A percentile compares a stretch with the other conserved stretches of the same genome.
These are phyloP conservation scores for Podocnemis expansa DNA, from an alignment of 2,113 vertebrate genomes.

Conservation along the genomic window DNA sequence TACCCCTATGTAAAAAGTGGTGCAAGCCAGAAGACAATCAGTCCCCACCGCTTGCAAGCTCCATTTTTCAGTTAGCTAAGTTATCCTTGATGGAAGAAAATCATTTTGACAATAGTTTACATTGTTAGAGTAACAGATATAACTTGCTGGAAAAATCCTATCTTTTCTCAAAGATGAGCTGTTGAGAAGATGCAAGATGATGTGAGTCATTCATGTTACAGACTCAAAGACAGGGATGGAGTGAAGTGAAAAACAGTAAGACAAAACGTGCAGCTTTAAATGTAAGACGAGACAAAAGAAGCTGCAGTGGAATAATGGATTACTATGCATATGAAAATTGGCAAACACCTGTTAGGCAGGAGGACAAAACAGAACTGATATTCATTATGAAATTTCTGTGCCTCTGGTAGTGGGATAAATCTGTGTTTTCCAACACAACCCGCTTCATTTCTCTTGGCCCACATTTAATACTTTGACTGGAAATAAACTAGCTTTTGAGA, in stretches of 20 bases:
- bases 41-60: not conserved
- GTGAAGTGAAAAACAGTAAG: not conserved
- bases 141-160: not conserved
- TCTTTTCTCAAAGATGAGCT: not conserved
- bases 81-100: not conserved
- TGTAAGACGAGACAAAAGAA: not conserved
- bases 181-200: not conserved
- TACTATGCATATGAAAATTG: not conserved
- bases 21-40: no score
- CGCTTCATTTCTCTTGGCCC: not conserved
- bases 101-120: not conserved
- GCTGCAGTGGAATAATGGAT: not conserved
- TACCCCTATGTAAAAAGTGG: not conserved
- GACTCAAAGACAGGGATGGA: not conserved
- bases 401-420: not conserved
- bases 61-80: rapidly evolving
- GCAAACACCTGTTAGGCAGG: not conserved
- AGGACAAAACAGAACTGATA: not conserved
- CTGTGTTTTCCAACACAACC: not conserved
- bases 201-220: not conserved
- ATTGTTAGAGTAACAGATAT: not conserved
- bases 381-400: not conserved
- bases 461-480: not conserved
- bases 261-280: not conserved
- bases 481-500: not conserved